These are phyloP conservation scores for Megaleporinus macrocephalus DNA, from an alignment of 2,113 vertebrate species.

Conservation along the genomic window DNA sequence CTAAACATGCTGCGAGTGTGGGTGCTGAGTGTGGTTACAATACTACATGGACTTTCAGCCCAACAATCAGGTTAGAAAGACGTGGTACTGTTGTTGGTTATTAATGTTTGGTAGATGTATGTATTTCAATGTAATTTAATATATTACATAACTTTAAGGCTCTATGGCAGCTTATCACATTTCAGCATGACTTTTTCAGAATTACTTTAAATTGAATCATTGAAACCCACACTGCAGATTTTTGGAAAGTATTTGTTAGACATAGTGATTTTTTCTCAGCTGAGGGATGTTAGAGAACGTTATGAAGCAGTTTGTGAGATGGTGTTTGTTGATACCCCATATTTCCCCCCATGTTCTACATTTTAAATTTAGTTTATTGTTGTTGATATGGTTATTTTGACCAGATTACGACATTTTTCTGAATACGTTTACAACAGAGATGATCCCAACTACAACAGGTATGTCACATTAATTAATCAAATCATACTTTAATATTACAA, in stretches of 20 bases:
- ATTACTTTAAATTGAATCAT: no score
- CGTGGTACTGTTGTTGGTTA: not conserved
- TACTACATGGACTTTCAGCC: slow-evolving; percentile 22
- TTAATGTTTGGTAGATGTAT: not conserved
- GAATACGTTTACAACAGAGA: not conserved
- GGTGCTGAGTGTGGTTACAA: slow-evolving; percentile 28
- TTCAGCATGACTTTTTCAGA: no score
- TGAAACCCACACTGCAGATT: no score
- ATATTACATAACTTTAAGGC: no score
- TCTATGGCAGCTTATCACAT: no score
- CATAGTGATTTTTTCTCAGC: no score
- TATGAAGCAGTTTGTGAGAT: no score
- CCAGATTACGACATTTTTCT: not conserved
- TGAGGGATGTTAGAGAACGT: no score
- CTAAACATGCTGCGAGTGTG: slow-evolving; percentile 22
- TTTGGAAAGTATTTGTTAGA: no score
- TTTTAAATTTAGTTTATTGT: no score
- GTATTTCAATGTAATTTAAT: no score
- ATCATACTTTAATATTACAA: not conserved
- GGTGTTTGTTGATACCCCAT: no score
- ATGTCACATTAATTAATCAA: not conserved
- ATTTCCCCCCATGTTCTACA: not conserved
- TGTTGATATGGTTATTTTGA: not conserved
- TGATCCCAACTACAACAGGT: not conserved
- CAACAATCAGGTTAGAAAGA: slow-evolving; percentile 33